These are phyloP conservation scores for Florisuga fusca DNA, from an alignment of 2,797 vertebrate genomes.

Conservation along the genomic window DNA sequence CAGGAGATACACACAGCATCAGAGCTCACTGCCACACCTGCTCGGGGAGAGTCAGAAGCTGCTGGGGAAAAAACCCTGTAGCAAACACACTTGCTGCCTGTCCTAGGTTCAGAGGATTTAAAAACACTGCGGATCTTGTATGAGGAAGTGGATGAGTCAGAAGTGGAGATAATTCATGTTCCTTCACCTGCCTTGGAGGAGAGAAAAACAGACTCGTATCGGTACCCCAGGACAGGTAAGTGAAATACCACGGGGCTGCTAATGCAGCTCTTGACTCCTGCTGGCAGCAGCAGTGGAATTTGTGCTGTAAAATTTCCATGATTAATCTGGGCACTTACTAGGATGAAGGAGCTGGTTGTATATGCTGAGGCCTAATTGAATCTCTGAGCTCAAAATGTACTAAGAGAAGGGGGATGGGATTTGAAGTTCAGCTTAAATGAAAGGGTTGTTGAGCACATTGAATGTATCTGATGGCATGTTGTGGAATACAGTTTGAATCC, in stretches of 20 bases:
- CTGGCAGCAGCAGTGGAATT: not conserved
- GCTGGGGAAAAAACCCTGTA: not conserved
- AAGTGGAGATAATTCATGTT: conserved; percentile 97
- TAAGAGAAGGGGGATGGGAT: not conserved
- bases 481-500: not conserved
- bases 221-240: conserved; percentile 95
- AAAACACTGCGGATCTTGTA: conserved; percentile 91
- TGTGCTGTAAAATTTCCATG: not conserved
- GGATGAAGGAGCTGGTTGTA: not conserved
- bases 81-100: not conserved
- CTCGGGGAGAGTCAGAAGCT: not conserved
- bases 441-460: not conserved
- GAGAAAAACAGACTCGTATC: conserved; percentile 94
- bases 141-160: conserved; percentile 96
- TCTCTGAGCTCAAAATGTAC: not conserved
- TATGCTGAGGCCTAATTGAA: not conserved
- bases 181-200: conserved; percentile 96
- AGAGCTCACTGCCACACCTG: not conserved
- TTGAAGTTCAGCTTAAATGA: not conserved
- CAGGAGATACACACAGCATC: not conserved
- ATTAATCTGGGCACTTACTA: not conserved
- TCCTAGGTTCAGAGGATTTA: conserved; percentile 84
- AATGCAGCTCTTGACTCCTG: not conserved
- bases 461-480: not conserved
- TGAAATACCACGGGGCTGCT: not conserved